phyloP scores from a whole-genome alignment of 2,797 vertebrate genomes.

The Siniperca undulata region DNA sequence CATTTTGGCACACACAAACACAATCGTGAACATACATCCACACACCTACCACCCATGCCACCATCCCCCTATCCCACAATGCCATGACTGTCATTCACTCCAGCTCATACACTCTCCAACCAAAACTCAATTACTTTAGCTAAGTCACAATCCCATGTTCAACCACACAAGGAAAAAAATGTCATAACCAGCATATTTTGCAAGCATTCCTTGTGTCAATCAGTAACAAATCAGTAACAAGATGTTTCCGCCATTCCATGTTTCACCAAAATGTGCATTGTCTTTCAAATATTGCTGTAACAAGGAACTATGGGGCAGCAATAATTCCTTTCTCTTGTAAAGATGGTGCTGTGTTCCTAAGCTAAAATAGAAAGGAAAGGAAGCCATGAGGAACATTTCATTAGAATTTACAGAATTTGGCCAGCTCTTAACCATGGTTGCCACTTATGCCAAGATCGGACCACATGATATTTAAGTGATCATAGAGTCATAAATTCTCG shows the following conservation, averaged over 20 bases:
- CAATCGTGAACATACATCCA: conserved; percentile 13
- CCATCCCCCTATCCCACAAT: conserved; percentile 22
- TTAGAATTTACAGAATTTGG: neutral
- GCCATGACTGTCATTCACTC: conserved; percentile 17
- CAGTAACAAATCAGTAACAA: conserved; percentile 1
- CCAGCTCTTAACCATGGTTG: conserved; percentile 1
- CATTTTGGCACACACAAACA: conserved; percentile 35
- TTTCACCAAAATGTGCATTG: neutral
- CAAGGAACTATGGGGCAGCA: neutral
- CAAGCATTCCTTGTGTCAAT: neutral
- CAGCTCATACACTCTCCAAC: conserved; percentile 14
- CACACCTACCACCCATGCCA: conserved; percentile 32
- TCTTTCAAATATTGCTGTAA: neutral
- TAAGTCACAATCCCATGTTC: conserved; percentile 5
- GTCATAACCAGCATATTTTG: neutral
- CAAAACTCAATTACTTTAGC: conserved; percentile 2
- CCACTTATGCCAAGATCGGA: neutral
- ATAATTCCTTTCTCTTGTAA: neutral
- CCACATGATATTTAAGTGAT: neutral
- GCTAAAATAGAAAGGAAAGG: neutral
- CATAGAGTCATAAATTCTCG: neutral
- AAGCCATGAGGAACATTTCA: neutral
- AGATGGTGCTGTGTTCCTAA: neutral
- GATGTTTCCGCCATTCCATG: neutral
- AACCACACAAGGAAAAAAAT: conserved; percentile 10